These are phyloP conservation scores for Apocrypta bakeri DNA, from an alignment of 1,140 invertebrate genomes.

Conservation along the genomic window DNA sequence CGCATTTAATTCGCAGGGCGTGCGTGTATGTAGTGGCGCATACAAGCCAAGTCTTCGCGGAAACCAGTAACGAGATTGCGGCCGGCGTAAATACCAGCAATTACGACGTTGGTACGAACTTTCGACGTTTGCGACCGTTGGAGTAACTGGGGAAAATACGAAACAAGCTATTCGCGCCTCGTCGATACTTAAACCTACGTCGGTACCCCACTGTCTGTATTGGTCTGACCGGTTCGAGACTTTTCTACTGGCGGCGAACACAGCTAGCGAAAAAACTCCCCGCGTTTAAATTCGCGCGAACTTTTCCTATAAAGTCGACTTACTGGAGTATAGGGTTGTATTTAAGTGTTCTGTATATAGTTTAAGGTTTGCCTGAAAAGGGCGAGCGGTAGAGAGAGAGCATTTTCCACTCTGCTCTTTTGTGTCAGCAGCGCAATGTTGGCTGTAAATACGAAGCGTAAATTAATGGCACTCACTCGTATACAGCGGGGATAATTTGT, in stretches of 20 bases:
- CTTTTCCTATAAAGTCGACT: slow-evolving; percentile 4
- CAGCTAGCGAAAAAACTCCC: not conserved
- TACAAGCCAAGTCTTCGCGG: not conserved
- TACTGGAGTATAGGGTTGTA: not conserved
- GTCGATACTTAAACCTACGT: not conserved
- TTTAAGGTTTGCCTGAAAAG: not conserved
- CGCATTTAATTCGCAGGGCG: slow-evolving; percentile 16
- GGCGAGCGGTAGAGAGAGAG: not conserved
- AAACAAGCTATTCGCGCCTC: slow-evolving; percentile 27
- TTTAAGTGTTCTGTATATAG: not conserved
- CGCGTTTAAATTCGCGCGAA: not conserved
- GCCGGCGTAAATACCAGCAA: slow-evolving; percentile 37
- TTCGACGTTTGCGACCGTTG: slow-evolving; percentile 14
- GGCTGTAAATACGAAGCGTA: not conserved
- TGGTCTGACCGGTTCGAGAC: not conserved
- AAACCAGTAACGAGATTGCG: slow-evolving; percentile 34
- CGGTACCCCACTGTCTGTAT: not conserved
- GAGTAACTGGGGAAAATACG: not conserved
- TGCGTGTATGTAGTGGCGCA: not conserved
- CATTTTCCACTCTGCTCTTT: not conserved
- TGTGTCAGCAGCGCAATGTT: not conserved
- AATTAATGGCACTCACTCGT: slow-evolving; percentile 16
- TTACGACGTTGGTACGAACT: slow-evolving; percentile 16
- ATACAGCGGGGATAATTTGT: slow-evolving; percentile 13
- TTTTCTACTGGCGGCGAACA: no score